A percentile compares a stretch with the other conserved stretches of the same genome.
These are phyloP conservation scores for Riparia riparia DNA, from an alignment of 2,113 vertebrate species.

Conservation along the genomic window DNA sequence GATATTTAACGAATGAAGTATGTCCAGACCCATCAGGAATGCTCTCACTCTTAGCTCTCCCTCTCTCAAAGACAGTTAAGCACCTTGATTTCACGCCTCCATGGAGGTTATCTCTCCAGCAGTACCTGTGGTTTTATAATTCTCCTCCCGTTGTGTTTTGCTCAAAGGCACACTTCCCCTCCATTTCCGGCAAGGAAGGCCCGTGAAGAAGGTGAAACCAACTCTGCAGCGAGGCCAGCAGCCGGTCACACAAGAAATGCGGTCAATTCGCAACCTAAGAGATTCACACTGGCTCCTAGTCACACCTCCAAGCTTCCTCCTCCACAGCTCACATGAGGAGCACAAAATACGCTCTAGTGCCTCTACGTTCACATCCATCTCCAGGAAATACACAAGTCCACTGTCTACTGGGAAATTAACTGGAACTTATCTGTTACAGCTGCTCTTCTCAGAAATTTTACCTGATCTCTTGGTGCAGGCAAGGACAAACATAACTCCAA, in stretches of 20 bases:
- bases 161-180: neutral
- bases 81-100: neutral
- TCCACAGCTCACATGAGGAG: neutral
- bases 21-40: neutral
- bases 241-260: neutral
- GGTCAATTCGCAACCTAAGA: neutral
- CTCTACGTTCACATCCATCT: neutral
- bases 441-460: neutral
- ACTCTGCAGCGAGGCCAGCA: neutral
- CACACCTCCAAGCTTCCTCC: neutral
- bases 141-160: neutral
- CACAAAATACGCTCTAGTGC: neutral
- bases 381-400: neutral
- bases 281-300: neutral
- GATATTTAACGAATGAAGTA: neutral
- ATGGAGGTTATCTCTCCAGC: neutral
- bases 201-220: neutral
- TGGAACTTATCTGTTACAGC: neutral
- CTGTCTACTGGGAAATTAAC: neutral
- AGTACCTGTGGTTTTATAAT: neutral
- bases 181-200: neutral
- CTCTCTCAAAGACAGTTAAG: neutral
- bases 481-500: neutral
- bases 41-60: neutral
- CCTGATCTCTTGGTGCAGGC: neutral